Base-by-base conservation (phyloP, 1,140 invertebrate genomes). In the Drosophila oshimai region DNA sequence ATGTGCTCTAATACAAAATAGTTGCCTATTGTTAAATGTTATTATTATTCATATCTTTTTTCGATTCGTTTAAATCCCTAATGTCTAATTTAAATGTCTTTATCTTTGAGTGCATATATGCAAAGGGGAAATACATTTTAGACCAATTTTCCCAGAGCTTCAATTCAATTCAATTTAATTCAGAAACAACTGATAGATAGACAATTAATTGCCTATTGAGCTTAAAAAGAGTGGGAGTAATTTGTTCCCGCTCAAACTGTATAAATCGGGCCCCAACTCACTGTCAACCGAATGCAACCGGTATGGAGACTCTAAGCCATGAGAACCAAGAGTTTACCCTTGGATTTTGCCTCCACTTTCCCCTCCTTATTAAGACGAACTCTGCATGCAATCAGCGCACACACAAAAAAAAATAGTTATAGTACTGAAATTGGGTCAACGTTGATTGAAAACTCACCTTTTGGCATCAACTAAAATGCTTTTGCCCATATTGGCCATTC, bases 391-490 rank as follows among this genome's bases (percentile, higher is more conserved):
- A 41, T 41, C 39, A 41, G 5, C 17, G 39, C 18, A 22, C 5
- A n/a, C 5, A 18, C 0, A 7, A 26, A 18, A 15, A 17, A 18
- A 13, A 3, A 28, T 15, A 7, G 12, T 10, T 7, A 6, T 6
- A 10, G 7, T 5, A 7, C 15, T 6, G 15, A 65, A 67, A 67
- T 65, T 67, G 62, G 62, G 62, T 67, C 62, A 67, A 22, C 33
- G 17, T 12, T 68, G 47, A 70, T 72, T 72, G 50, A 53, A 44
- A 60, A 67, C 81, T 81, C 50, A 86, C 81, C 81, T 86, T 86
- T 87, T 87, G 80, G 75, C 75, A 87, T 87, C 80, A 42, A 80
- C 53, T 80, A 87, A 80, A 76, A 87, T 87, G 76, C 75, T 80
- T 73, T 86, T 86, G 81, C 53, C 73, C 81, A 86, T 78, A 69